Conservation (phyloP, 2,888 invertebrate species). For the Brachyopa scutellaris region DNA sequence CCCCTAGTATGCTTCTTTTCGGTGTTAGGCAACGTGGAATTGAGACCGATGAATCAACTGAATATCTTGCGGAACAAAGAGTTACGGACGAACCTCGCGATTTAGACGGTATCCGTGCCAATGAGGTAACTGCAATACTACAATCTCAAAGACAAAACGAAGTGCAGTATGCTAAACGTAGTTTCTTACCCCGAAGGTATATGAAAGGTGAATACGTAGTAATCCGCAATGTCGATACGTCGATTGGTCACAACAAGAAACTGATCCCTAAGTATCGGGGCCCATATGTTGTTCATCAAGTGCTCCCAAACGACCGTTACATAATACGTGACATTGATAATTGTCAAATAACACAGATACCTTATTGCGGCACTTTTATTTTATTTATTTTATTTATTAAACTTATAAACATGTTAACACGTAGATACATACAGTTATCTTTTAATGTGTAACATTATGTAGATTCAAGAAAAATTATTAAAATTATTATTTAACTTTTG, state of each 20-base stretch:
- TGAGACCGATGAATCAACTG: conserved; percentile 19
- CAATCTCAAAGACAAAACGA: not conserved
- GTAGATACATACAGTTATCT: too few relatives aligned
- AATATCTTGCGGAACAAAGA: conserved; percentile 17
- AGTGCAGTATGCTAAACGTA: conserved; percentile 14
- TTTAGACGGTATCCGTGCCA: not conserved
- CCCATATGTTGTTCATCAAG: conserved; percentile 25
- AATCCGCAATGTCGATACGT: conserved; percentile 12
- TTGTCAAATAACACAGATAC: conserved; percentile 29
- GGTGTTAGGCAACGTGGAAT: conserved; percentile 8
- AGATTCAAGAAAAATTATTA: too few relatives aligned
- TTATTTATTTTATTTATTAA: too few relatives aligned
- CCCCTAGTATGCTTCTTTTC: conserved; percentile 9
- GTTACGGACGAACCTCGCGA: not conserved
- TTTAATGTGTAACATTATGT: too few relatives aligned
- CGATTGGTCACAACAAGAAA: conserved; percentile 14
- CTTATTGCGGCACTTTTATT: conserved; percentile 14
- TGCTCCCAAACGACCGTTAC: conserved; percentile 34
- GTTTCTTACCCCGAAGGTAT: conserved; percentile 1
- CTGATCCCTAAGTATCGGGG: conserved; percentile 27
- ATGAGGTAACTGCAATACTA: not conserved
- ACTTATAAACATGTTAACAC: too few relatives aligned
- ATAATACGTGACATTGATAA: conserved; percentile 35
- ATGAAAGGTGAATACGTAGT: conserved; percentile 18
- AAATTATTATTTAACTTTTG: too few relatives aligned